Base-by-base conservation (phyloP, 2,113 vertebrate genomes). In the Columba janthina region DNA sequence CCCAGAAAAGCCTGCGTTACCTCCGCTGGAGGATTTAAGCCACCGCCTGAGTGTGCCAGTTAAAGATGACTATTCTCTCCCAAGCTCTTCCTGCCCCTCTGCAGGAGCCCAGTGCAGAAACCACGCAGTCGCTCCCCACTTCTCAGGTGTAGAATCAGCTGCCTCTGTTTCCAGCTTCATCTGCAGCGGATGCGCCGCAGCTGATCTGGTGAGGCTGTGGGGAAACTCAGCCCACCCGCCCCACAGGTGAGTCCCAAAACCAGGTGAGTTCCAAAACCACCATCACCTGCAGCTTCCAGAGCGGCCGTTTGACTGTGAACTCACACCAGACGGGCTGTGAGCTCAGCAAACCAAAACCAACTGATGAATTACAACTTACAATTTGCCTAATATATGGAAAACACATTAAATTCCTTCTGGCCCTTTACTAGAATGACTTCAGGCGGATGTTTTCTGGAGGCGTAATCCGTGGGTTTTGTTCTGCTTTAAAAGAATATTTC, bases 1-100 rank as follows among this genome's bases (percentile, higher is more conserved):
- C 96, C 94, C 84, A 94, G 89, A 92, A 96, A 96, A 87, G 65
- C 48, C 88, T 40, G 40, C 0, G 15, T 82, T 38, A n/a, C 81
- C 76, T 88, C 90, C 32, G 72, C 61, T 58, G 74, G 94, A 20
- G 82, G 62, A 40, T 9, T 6, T 26, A 36, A 74, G 66, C 29
- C 4, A 2, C 7, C 14, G 64, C 18, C 36, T 46, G 1, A 85
- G 44, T 15, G 67, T 70, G 92, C 74, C 85, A 88, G 1, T 73
- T 88, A 31, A 5, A 58, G 85, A 44, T 17, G 44, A 32, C 0
- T 0, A 19, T 53, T 40, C 24, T 67, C 62, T 77, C 82, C 90
- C 50, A 34, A n/a, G 73, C 9, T 6, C 15, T 9, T 67, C 65
- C 69, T 67, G 89, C 20, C 31, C 57, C 66, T 79, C 56, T 1